Evolutionary conservation across 2,797 vertebrate species (phyloP), one percentile per base, ranked within the genome.

Genomic region (Ceyx erithaca): DNA sequence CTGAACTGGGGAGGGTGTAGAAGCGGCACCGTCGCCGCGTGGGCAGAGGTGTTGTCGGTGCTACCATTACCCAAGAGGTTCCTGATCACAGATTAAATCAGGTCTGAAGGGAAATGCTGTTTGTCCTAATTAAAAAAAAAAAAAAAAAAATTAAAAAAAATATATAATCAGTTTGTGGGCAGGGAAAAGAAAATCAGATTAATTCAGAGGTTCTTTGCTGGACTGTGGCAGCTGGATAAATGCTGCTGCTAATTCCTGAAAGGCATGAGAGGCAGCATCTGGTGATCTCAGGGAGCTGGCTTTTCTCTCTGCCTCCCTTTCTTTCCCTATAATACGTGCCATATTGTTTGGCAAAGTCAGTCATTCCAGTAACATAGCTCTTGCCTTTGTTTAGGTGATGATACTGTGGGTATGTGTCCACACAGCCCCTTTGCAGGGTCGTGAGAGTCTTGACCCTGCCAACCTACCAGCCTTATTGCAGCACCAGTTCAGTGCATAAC

Each of bases 1-100:
- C 77, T 15, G 40, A 33, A 21, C 20, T 2, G 17, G 31, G 4
- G 2, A 23, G 20, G 0, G 9, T 2, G 28, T 4, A 16, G 28
- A 20, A 20, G 1, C 23, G 55, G 68, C 78, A 61, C 46, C 55
- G 6, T 11, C 64, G 5, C 43, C 2, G 43, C 4, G 30, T 25
- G 66, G 69, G 57, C 81, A 78, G 61, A 70, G 77, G 4, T 52
- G 45, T 26, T n/a, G 57, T 8, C 70, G 8, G 2, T 7, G 33
- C 57, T 7, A 1, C 23, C 4, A 4, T 64, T 80, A 63, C 79
- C 78, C 67, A 59, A 2, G 14, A 54, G 66, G 62, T 86, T 69
- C 25, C 48, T 33, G 61, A 49, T 82, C 35, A 37, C 58, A 7
- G 9, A n/a, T 33, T 12, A 30, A 70, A 70, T 71, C 52, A 52